Evolutionary conservation across 1,140 invertebrate species (phyloP), one percentile per base, ranked within the genome.

Genomic region (Drosophila kanapiae): DNA sequence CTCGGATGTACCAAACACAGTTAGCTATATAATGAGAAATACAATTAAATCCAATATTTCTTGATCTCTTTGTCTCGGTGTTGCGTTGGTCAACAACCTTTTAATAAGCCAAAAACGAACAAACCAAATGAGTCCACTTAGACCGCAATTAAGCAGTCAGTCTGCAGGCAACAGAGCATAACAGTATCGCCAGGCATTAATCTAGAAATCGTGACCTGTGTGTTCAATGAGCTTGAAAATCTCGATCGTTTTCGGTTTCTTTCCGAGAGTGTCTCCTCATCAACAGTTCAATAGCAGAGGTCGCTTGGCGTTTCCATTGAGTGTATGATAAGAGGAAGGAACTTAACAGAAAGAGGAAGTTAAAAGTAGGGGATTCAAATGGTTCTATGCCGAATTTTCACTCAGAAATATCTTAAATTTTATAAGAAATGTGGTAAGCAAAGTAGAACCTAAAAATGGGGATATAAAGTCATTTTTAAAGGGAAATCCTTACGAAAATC

Each of bases 161-260:
- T 43, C 37, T 33, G 37, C 48, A 56, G 29, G 23, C 29, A 71
- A 35, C 45, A 45, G 45, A 48, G 47, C 58, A 62, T 78, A 78
- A 78, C 65, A 63, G 75, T 78, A 78, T 78, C 75, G 54, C 38
- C 35, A 43, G 40, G 18, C 42, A 59, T 78, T 78, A 78, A 71
- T 78, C 75, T 78, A 71, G 59, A 78, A 78, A 71, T 78, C 65
- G 75, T 78, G 75, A 78, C 54, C 76, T 53, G 75, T 31, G 56
- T 57, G 33, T 23, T 35, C 38, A 62, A 78, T 63, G 58, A 54
- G 63, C 35, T 64, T 53, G 47, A 56, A 65, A 47, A 51, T 70
- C 43, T 29, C 47, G 29, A 58, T 71, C 23, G 18, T 49, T 35
- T 58, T 68, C 47, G 43, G 47, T 70, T 48, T 67, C 60, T 40